A percentile compares a stretch with the other conserved stretches of the same genome.
phyloP scores from a whole-genome alignment of 2,888 invertebrate species.

The Drosophila ustulata region DNA sequence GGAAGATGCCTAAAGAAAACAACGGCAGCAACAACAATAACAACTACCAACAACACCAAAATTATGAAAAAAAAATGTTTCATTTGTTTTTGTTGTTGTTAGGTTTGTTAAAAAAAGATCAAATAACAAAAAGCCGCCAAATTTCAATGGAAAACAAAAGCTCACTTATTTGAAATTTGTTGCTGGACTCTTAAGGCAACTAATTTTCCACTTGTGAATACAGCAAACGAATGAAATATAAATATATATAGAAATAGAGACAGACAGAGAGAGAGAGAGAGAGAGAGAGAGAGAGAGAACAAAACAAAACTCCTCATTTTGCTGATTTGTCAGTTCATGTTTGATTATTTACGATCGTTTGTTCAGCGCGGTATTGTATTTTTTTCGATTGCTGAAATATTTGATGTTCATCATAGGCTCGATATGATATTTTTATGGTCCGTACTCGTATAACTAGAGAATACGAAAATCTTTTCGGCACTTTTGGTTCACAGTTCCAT shows the following conservation, averaged over 20 bases:
- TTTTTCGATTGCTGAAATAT: conserved; percentile 46
- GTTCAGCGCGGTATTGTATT: conserved; percentile 36
- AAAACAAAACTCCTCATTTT: conserved; percentile 33
- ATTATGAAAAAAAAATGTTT: conserved; percentile 69
- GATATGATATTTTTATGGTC: conserved; percentile 41
- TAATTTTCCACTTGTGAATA: conserved; percentile 75
- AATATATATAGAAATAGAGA: conserved; percentile 3
- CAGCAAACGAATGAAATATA: conserved; percentile 15
- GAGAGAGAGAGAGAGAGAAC: conserved; percentile 14
- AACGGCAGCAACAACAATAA: conserved; percentile 31
- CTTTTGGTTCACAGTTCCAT: conserved; percentile 42
- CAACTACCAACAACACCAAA: conserved; percentile 29
- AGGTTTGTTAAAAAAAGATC: conserved; percentile 75
- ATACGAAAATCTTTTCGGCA: conserved; percentile 35
- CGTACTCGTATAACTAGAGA: conserved; percentile 29
- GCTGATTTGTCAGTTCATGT: conserved; percentile 69
- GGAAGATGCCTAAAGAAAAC: conserved; percentile 65
- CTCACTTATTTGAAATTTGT: conserved; percentile 70
- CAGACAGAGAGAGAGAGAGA: conserved; percentile 9
- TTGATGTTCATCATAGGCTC: conserved; percentile 54
- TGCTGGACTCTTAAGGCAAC: conserved; percentile 48
- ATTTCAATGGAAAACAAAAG: conserved; percentile 82
- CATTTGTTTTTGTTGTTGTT: conserved; percentile 39
- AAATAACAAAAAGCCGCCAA: conserved; percentile 77
- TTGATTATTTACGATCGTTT: conserved; percentile 70